Conservation (phyloP, 1,140 invertebrate genomes). For the Dufourea novaeangliae region DNA sequence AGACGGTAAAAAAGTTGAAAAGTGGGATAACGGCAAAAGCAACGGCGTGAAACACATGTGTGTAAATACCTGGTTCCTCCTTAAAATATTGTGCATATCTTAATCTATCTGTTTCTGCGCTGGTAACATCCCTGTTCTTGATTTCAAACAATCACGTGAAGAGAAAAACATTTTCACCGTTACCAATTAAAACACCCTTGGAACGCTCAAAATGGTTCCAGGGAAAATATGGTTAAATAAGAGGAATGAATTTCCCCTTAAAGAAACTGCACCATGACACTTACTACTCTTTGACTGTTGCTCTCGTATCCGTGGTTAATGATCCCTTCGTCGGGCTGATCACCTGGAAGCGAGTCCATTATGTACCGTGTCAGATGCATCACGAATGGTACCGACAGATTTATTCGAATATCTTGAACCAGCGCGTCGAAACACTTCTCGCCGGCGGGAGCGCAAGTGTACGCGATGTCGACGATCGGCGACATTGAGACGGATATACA, state of each 20-base stretch:
- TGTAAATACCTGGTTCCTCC: constrained; percentile 65
- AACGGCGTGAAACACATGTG: neutral
- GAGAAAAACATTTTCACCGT: constrained; percentile 30
- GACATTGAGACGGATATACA: constrained; percentile 85
- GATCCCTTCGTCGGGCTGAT: constrained; percentile 84
- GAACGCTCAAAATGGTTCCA: neutral
- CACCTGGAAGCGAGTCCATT: constrained; percentile 85
- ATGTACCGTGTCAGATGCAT: constrained; percentile 86
- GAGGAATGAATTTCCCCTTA: neutral
- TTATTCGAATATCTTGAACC: constrained; percentile 88
- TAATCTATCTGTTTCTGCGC: constrained; percentile 57
- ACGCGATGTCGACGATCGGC: constrained; percentile 86
- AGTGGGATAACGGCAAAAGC: neutral
- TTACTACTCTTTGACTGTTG: constrained; percentile 73
- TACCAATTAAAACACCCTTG: neutral
- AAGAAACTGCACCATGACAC: constrained; percentile 18
- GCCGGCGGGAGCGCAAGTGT: constrained; percentile 84
- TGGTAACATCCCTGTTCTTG: constrained; percentile 57
- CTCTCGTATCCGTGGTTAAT: constrained; percentile 87
- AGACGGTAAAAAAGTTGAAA: neutral
- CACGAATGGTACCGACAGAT: constrained; percentile 88
- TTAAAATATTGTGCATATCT: constrained; percentile 57
- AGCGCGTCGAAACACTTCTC: constrained; percentile 86
- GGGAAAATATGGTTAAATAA: neutral
- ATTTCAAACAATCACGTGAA: constrained; percentile 43